Percentiles rank a stretch among this genome's conserved stretches.
phyloP scores from a whole-genome alignment of 2,888 invertebrate species.

The Drosophila limbata region DNA sequence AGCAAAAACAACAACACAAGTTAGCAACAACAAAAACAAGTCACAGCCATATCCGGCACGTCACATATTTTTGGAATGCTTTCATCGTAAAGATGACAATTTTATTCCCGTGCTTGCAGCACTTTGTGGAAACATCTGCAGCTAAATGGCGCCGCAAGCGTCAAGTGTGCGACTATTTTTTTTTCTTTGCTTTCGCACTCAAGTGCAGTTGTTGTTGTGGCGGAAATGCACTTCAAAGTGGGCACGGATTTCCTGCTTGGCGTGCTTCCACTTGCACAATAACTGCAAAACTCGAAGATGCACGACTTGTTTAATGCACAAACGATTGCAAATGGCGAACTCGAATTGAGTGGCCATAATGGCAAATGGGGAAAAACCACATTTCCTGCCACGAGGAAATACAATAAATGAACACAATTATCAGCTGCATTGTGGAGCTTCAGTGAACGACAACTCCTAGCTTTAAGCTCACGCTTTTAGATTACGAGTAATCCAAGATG shows the following conservation, averaged over 20 bases:
- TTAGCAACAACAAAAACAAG: conserved; percentile 25
- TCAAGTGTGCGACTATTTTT: conserved; percentile 14
- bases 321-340: conserved; percentile 39
- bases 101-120: conserved; percentile 48
- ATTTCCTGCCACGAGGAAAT: conserved; percentile 52
- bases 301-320: conserved; percentile 33
- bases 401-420: conserved; percentile 62
- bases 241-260: conserved; percentile 67
- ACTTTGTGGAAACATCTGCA: conserved; percentile 35
- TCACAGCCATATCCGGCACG: conserved; percentile 46
- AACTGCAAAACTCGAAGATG: conserved; percentile 21
- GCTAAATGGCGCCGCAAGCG: conserved; percentile 53
- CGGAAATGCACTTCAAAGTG: conserved; percentile 74
- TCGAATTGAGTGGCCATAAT: conserved; percentile 32
- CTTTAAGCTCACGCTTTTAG: conserved; percentile 24
- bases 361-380: conserved; percentile 2
- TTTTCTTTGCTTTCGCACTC: conserved; percentile 5
- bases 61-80: conserved; percentile 31
- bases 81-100: conserved; percentile 38
- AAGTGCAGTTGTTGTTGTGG: conserved; percentile 23
- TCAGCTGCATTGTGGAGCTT: conserved; percentile 22
- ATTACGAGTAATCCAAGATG: conserved; percentile 20
- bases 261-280: conserved; percentile 24
- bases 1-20: conserved; percentile 7
- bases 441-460: neutral